Evolutionary conservation across 2,113 vertebrate genomes (phyloP).

Genomic region (Megaleporinus macrocephalus): DNA sequence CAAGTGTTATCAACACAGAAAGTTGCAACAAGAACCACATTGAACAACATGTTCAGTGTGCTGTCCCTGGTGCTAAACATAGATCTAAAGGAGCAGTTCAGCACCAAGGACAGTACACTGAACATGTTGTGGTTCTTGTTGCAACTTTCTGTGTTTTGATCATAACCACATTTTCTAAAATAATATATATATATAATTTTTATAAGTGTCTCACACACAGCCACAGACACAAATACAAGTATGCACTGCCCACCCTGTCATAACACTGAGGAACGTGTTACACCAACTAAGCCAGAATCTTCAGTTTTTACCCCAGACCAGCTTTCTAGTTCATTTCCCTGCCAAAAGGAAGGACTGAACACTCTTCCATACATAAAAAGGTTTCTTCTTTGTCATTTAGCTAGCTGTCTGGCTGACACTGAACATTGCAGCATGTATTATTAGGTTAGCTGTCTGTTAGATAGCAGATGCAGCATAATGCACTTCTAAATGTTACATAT

Average conservation of each 20-base stretch:
- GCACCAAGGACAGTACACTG: too few relatives aligned
- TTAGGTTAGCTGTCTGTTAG: neutral
- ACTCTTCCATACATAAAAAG: neutral
- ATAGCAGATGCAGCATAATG: neutral
- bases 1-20: too few relatives aligned
- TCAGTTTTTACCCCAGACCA: neutral
- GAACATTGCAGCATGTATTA: neutral
- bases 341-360: neutral
- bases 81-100: too few relatives aligned
- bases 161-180: too few relatives aligned
- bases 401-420: neutral
- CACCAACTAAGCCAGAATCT: neutral
- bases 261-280: neutral
- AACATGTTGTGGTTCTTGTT: too few relatives aligned
- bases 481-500: neutral
- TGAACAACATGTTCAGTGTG: too few relatives aligned
- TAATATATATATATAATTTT: too few relatives aligned
- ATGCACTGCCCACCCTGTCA: neutral
- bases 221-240: too few relatives aligned
- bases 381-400: neutral
- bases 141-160: too few relatives aligned
- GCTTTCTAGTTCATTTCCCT: neutral
- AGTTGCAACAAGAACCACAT: too few relatives aligned
- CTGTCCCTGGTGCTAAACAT: too few relatives aligned
- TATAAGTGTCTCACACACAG: neutral